These are phyloP conservation scores for Drosophila takahashii DNA, from an alignment of 1,140 invertebrate genomes.

Conservation along the genomic window DNA sequence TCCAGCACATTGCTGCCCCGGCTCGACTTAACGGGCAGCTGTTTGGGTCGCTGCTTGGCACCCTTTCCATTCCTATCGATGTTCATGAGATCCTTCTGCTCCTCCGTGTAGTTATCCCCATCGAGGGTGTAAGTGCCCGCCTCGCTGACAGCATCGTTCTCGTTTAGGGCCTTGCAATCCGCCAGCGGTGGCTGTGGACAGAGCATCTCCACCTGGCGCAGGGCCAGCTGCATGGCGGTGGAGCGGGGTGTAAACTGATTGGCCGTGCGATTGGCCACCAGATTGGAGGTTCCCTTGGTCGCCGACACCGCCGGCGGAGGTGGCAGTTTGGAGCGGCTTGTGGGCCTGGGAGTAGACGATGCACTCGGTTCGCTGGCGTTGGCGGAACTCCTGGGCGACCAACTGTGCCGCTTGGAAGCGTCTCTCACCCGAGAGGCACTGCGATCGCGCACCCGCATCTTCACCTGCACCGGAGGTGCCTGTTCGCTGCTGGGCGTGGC, in stretches of 20 bases:
- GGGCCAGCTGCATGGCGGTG: conserved; percentile 79
- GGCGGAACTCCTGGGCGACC: conserved; percentile 78
- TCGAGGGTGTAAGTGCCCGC: conserved; percentile 95
- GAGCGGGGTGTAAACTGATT: conserved; percentile 77
- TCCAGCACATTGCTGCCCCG: conserved; percentile 86
- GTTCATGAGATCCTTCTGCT: conserved; percentile 93
- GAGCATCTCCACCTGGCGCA: conserved; percentile 76
- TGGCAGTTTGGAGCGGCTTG: conserved; percentile 43
- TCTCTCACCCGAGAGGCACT: conserved; percentile 77
- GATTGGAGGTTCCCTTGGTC: conserved; percentile 66
- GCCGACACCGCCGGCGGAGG: conserved; percentile 43
- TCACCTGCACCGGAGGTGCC: conserved; percentile 56
- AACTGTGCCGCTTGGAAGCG: conserved; percentile 82
- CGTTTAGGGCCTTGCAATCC: conserved; percentile 56
- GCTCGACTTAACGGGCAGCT: conserved; percentile 59
- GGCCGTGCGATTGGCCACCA: conserved; percentile 70
- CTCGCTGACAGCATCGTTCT: conserved; percentile 88
- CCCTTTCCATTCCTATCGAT: conserved; percentile 87
- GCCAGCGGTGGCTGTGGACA: conserved; percentile 78
- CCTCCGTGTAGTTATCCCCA: conserved; percentile 92
- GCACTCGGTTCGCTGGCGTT: conserved; percentile 21
- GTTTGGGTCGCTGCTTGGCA: conserved; percentile 65
- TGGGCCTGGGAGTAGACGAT: conserved; percentile 1
- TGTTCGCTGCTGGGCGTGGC: conserved; percentile 52
- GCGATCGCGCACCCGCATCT: conserved; percentile 75